Percentiles rank a stretch among this genome's conserved stretches.
Evolutionary conservation across 2,113 vertebrate species (phyloP).

Genomic region (Heteronetta atricapilla): DNA sequence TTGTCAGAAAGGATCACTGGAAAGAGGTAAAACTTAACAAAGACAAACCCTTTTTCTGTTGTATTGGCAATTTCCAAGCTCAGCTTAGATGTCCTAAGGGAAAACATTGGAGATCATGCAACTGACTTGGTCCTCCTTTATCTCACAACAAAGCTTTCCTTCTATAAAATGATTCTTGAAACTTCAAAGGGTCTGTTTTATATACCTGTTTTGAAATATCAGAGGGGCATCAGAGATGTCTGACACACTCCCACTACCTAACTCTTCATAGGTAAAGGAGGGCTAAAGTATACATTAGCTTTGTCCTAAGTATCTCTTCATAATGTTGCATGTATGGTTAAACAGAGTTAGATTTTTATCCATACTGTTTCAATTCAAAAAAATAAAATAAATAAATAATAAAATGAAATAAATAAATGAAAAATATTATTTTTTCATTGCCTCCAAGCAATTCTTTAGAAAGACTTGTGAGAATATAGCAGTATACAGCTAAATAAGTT

Average conservation of each 20-base stretch:
- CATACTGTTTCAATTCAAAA: neutral
- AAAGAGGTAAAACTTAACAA: neutral
- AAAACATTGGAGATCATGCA: neutral
- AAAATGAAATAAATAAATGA: neutral
- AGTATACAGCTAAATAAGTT: neutral
- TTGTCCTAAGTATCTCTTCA: neutral
- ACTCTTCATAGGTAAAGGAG: too few relatives aligned
- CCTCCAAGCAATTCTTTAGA: neutral
- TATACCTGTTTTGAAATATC: neutral
- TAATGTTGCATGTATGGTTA: neutral
- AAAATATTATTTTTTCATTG: neutral
- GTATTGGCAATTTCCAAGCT: neutral
- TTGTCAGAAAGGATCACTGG: neutral
- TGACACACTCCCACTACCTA: neutral
- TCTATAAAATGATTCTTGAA: neutral
- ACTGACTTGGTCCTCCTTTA: neutral
- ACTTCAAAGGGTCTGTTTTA: neutral
- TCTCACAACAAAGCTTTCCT: neutral
- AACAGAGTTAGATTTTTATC: neutral
- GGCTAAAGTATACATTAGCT: neutral
- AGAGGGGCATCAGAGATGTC: neutral
- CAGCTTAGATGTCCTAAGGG: neutral
- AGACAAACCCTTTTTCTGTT: neutral
- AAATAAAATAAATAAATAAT: too few relatives aligned
- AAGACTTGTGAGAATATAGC: neutral